phyloP scores from a whole-genome alignment of 2,888 invertebrate genomes.

The Gymnoscelis rufifasciata region DNA sequence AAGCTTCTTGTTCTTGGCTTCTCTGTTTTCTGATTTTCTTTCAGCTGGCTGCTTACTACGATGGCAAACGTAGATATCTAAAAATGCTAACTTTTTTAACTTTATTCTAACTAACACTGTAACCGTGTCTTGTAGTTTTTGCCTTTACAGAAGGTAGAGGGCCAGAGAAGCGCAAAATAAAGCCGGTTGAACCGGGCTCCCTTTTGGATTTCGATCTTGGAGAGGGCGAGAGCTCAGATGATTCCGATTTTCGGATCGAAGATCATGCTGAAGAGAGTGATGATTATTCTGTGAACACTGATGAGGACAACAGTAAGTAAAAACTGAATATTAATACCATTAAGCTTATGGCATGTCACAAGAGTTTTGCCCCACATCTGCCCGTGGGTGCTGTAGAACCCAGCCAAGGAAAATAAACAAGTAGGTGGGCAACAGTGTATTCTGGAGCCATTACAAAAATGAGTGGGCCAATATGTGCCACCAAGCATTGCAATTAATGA shows the following conservation, averaged over 20 bases:
- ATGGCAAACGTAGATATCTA: too few relatives aligned
- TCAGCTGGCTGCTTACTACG: background rate
- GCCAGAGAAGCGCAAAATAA: constrained; percentile 89
- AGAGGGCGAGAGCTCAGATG: constrained; percentile 95
- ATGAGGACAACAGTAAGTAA: constrained; percentile 79
- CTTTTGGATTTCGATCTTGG: constrained; percentile 90
- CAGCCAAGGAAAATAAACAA: too few relatives aligned
- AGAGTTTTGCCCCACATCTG: too few relatives aligned
- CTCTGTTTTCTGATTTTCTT: too few relatives aligned
- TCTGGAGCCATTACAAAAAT: too few relatives aligned
- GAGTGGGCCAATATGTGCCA: too few relatives aligned
- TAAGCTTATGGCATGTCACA: too few relatives aligned
- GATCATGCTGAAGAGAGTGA: constrained; percentile 90
- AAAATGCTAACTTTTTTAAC: too few relatives aligned
- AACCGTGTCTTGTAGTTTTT: background rate
- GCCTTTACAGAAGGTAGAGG: constrained; percentile 75
- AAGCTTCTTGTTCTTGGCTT: constrained; percentile 8
- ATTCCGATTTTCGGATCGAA: constrained; percentile 95
- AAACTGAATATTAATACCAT: background rate
- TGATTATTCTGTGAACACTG: constrained; percentile 84
- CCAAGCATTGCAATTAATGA: too few relatives aligned
- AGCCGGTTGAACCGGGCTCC: constrained; percentile 87
- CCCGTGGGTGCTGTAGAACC: too few relatives aligned
- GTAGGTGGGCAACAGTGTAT: too few relatives aligned
- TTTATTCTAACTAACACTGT: too few relatives aligned